Evolutionary conservation across 2,888 invertebrate species (phyloP).

Genomic region (Ctena decussata): DNA sequence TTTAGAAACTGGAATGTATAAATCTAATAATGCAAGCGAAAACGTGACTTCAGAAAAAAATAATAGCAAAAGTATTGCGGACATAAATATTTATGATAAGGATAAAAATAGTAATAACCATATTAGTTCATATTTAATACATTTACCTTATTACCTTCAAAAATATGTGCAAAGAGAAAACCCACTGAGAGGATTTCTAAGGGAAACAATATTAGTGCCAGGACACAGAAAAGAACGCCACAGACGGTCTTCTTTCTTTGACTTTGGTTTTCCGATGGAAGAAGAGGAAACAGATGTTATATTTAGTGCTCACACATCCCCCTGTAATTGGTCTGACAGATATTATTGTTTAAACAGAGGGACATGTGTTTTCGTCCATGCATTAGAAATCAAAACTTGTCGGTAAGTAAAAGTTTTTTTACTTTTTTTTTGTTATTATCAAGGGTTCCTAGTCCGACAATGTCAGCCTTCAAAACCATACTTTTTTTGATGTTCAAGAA

Average conservation of each 20-base stretch:
- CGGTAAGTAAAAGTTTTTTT: slow-evolving; percentile 66
- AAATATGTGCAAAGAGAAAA: neutral
- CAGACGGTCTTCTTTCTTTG: slow-evolving; percentile 49
- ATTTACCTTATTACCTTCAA: neutral
- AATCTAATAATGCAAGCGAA: slow-evolving; percentile 6
- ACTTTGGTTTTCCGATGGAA: slow-evolving; percentile 35
- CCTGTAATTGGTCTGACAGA: slow-evolving; percentile 73
- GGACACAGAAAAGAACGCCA: slow-evolving; percentile 47
- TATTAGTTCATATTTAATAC: slow-evolving; percentile 1
- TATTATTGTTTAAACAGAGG: slow-evolving; percentile 80
- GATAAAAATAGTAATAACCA: neutral
- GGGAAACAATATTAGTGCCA: slow-evolving; percentile 25
- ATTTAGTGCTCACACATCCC: slow-evolving; percentile 74
- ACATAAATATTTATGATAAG: neutral
- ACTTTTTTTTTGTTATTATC: too few relatives aligned
- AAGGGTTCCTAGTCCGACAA: too few relatives aligned
- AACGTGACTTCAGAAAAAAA: neutral
- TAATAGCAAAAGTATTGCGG: neutral
- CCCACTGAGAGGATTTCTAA: neutral
- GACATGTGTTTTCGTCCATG: slow-evolving; percentile 76
- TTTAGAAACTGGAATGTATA: neutral
- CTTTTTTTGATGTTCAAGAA: too few relatives aligned
- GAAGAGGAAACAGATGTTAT: slow-evolving; percentile 57
- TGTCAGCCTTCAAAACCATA: too few relatives aligned
- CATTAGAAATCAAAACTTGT: slow-evolving; percentile 81